Base-by-base conservation (phyloP, 2,113 vertebrate species). In the Eublepharis macularius region DNA sequence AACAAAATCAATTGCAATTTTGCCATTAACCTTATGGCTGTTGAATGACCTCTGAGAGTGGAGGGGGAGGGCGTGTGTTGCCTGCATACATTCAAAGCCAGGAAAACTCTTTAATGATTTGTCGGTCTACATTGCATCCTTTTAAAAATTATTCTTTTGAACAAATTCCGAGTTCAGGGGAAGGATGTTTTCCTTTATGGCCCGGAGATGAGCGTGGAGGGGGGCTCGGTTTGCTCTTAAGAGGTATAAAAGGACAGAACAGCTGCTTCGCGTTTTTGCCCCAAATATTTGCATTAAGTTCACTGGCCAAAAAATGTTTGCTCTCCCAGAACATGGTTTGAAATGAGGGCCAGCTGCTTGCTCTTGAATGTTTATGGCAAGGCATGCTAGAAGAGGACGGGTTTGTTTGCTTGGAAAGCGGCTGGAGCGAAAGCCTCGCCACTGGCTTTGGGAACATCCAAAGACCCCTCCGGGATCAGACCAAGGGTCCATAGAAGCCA, bases 291-390 rank as follows among this genome's bases (percentile, higher is more conserved):
- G 92, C 91, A 92, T 95, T 92, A 92, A 88, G 92, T 86, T 90
- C 88, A 91, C 92, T 83, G 84, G 90, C 83, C 76, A 72, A 72
- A 68, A 85, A 84, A 90, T 87, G 88, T 89, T 80, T 90, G 82
- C 79, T 87, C 45, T 54, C 26, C 34, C 82, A 92, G 86, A 89
- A 93, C 92, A 81, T 86, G 89, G 88, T 88, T 72, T 87, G 86
- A 94, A 91, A 93, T 93, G 93, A n/a, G 57, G 82, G 83, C 86
- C 95, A 95, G 96, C 96, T 96, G 95, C 88, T 93, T 79, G 86
- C 82, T 87, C 41, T 4, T 78, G 88, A 82, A 86, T 89, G 89
- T 94, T 91, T 95, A 92, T 87, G 90, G 90, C 85, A 75, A 86
- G 88, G 70, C 81, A 49, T 85, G 88, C 89, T 93, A 81, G 63